Evolutionary conservation across 2,888 invertebrate genomes (phyloP).

Genomic region (Dascillus cervinus): DNA sequence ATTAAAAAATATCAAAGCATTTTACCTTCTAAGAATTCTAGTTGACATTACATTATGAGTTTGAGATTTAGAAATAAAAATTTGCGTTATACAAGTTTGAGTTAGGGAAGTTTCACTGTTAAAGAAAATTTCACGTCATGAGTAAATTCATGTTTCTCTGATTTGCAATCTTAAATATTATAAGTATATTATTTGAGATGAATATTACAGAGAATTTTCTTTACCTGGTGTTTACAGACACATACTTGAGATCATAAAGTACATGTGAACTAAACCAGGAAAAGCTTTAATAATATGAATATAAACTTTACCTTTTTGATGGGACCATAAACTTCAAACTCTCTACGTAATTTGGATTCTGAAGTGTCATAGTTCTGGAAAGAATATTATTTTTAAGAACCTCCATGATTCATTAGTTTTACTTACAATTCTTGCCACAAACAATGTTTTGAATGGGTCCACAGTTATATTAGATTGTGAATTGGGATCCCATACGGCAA

Average conservation of each 20-base stretch:
- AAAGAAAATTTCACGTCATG: no score
- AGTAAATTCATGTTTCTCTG: conserved; percentile 10
- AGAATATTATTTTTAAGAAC: conserved; percentile 11
- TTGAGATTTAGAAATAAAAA: no score
- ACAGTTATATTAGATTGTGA: conserved; percentile 68
- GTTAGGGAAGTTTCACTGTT: no score
- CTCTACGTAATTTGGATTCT: conserved; percentile 92
- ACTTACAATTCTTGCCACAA: conserved; percentile 92
- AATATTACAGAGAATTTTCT: conserved; percentile 10
- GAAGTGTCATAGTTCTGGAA: conserved; percentile 97
- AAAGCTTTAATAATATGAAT: no score
- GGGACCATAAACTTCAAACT: conserved; percentile 96
- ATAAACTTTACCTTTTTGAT: conserved; percentile 81
- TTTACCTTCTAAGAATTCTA: no score
- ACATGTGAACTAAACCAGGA: conserved; percentile 21
- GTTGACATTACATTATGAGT: no score
- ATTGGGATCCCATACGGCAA: conserved; percentile 93
- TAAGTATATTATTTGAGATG: conserved; percentile 8
- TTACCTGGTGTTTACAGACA: conserved; percentile 20
- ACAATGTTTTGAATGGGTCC: conserved; percentile 95
- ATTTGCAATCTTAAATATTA: conserved; percentile 13
- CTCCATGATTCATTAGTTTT: background rate
- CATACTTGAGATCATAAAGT: conserved; percentile 8
- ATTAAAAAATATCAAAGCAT: no score
- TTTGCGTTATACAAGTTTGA: no score